Evolutionary conservation across 2,797 vertebrate species (phyloP).

Genomic region (Rallus crepitans): DNA sequence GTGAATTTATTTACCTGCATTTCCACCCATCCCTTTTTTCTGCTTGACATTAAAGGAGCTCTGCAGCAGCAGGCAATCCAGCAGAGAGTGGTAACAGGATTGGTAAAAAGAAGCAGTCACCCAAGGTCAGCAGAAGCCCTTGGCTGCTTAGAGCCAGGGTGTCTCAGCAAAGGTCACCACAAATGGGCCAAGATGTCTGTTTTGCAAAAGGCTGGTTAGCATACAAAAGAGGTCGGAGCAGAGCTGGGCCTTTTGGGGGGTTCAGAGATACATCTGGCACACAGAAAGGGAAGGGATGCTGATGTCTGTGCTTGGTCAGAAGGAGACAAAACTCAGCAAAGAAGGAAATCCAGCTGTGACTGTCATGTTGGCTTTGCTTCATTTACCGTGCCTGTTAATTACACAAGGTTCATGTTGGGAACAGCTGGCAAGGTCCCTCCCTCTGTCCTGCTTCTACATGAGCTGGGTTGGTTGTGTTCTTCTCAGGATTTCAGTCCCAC

Average conservation of each 20-base stretch:
- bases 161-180: not conserved
- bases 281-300: not conserved
- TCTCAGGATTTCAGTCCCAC: not conserved
- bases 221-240: not conserved
- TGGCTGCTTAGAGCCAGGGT: not conserved
- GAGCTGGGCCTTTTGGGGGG: not conserved
- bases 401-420: not conserved
- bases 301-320: not conserved
- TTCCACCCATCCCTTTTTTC: not conserved
- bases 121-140: not conserved
- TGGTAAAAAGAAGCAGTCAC: not conserved
- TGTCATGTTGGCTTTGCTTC: constrained; percentile 50
- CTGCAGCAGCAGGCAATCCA: constrained; percentile 11
- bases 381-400: not conserved
- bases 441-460: not conserved
- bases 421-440: constrained; percentile 7
- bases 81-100: not conserved
- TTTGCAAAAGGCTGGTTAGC: not conserved
- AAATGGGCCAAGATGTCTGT: not conserved
- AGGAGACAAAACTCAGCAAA: not conserved
- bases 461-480: not conserved
- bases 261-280: not conserved
- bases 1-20: constrained; percentile 17
- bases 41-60: constrained; percentile 39
- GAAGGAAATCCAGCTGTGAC: constrained; percentile 13